A percentile compares a stretch with the other conserved stretches of the same genome.
Evolutionary conservation across 2,888 invertebrate species (phyloP).

Genomic region (Agrilus mali): DNA sequence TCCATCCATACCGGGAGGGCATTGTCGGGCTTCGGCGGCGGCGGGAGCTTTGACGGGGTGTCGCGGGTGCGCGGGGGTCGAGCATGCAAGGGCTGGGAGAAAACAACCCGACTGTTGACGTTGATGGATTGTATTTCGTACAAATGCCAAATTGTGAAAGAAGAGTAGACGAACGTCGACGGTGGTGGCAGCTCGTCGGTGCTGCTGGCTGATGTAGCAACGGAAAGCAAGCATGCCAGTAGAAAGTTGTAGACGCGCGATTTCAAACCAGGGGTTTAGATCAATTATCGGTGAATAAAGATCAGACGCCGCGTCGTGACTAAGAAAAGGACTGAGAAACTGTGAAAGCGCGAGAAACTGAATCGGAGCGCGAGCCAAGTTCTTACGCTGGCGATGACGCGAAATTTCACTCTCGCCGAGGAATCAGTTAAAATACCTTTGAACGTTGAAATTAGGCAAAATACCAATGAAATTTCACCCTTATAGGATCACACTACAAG

Average conservation of each 20-base stretch:
- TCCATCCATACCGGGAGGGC: constrained; percentile 36
- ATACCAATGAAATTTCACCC: too few species aligned
- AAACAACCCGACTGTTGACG: constrained; percentile 39
- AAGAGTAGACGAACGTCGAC: constrained; percentile 24
- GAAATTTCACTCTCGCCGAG: too few species aligned
- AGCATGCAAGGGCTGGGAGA: constrained; percentile 26
- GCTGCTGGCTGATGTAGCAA: background rate
- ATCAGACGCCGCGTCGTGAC: background rate
- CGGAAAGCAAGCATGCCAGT: constrained; percentile 23
- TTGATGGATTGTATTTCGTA: constrained; percentile 40
- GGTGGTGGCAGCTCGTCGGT: background rate
- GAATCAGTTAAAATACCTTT: too few species aligned
- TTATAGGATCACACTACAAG: too few species aligned
- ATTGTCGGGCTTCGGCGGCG: constrained; percentile 28
- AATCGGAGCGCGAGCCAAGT: too few species aligned
- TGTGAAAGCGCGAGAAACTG: too few species aligned
- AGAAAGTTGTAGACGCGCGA: constrained; percentile 26
- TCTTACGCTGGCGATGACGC: too few species aligned
- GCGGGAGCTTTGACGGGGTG: constrained; percentile 17
- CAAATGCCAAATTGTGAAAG: constrained; percentile 41
- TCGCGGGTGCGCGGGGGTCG: constrained; percentile 19
- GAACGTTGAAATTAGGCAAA: too few species aligned
- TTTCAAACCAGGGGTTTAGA: constrained; percentile 26
- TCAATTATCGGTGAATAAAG: constrained; percentile 28
- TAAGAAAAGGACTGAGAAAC: too few species aligned